Percentiles rank a stretch among this genome's conserved stretches.
Conservation (phyloP, 2,113 vertebrate species). For the Oriolus oriolus region DNA sequence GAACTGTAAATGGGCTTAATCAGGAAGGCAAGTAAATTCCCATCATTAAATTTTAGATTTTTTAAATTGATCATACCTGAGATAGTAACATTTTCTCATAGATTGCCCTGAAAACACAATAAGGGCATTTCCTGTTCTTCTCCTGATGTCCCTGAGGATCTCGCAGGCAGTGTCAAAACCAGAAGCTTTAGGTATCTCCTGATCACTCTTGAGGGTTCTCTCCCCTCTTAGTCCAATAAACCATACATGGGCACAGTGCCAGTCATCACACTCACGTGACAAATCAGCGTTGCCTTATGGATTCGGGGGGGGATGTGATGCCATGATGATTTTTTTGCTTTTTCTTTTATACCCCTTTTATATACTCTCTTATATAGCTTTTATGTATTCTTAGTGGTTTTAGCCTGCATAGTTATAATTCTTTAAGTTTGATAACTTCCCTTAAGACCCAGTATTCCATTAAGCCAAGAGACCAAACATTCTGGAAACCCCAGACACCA, state of each 20-base stretch:
- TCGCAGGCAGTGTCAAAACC: not conserved
- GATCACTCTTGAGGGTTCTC: not conserved
- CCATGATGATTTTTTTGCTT: too few relatives aligned
- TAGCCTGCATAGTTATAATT: too few relatives aligned
- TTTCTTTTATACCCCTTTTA: too few relatives aligned
- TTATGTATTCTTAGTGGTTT: too few relatives aligned
- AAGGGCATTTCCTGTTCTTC: not conserved
- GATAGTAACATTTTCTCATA: not conserved
- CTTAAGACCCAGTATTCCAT: too few relatives aligned
- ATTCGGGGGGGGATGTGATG: not conserved
- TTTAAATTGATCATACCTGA: not conserved
- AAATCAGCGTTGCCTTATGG: not conserved
- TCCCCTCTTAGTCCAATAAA: not conserved
- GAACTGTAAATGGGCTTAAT: not conserved
- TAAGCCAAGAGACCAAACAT: too few relatives aligned
- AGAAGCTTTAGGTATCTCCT: not conserved
- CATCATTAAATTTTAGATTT: not conserved
- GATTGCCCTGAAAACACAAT: not conserved
- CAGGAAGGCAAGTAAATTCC: not conserved
- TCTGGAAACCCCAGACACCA: too few relatives aligned
- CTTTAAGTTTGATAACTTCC: too few relatives aligned
- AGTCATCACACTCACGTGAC: not conserved
- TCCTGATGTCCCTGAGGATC: not conserved
- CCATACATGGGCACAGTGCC: not conserved
- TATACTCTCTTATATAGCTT: too few relatives aligned